Evolutionary conservation across 2,888 invertebrate genomes (phyloP).

Genomic region (Molanna angustata): DNA sequence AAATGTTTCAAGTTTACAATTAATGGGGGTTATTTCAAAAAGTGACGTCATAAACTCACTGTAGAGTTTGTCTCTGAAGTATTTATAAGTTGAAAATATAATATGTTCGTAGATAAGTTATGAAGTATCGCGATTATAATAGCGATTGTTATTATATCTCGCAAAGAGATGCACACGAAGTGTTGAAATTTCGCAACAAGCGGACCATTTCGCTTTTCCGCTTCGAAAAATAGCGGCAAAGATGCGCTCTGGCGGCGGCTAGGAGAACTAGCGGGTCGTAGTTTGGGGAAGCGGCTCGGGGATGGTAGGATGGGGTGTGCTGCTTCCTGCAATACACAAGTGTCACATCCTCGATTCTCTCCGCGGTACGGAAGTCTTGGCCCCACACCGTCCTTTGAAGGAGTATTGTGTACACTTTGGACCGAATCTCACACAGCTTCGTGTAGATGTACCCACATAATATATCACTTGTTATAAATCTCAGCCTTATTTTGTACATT

Average conservation of each 20-base stretch:
- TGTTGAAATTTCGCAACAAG: neutral
- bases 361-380: neutral
- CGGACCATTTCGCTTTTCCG: neutral
- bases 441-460: too few relatives aligned
- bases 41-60: too few relatives aligned
- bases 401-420: too few relatives aligned
- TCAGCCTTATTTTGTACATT: too few relatives aligned
- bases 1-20: too few relatives aligned
- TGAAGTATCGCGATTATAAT: neutral
- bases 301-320: neutral
- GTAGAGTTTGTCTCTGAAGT: too few relatives aligned
- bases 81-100: too few relatives aligned
- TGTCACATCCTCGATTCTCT: constrained; percentile 27
- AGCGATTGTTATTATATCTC: neutral
- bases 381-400: neutral
- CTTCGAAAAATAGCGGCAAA: neutral
- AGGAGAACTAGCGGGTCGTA: neutral
- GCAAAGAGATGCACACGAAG: neutral
- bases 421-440: too few relatives aligned
- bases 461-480: too few relatives aligned
- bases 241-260: too few relatives aligned
- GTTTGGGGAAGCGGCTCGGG: neutral
- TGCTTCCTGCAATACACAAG: constrained; percentile 29
- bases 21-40: too few relatives aligned
- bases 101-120: too few relatives aligned